These are phyloP conservation scores for Condylura cristata DNA, from an alignment of 2,113 vertebrate species.

Conservation along the genomic window DNA sequence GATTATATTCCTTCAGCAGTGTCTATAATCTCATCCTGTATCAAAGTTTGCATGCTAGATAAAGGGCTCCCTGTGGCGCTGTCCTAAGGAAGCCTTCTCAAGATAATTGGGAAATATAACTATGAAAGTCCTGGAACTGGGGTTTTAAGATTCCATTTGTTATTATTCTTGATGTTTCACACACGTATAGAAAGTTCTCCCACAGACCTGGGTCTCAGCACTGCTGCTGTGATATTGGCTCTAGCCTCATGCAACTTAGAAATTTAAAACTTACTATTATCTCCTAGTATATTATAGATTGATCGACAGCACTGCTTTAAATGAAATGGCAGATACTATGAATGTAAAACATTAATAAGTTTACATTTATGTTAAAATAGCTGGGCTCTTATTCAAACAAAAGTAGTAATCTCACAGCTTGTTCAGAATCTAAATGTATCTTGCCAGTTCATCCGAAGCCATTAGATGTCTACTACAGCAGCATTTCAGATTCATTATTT, in stretches of 20 bases:
- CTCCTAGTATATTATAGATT: neutral
- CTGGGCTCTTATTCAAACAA: neutral
- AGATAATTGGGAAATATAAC: constrained; percentile 67
- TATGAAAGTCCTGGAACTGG: neutral
- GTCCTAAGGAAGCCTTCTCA: constrained; percentile 34
- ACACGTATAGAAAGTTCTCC: constrained; percentile 33
- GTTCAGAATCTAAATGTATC: neutral
- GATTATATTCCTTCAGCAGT: constrained; percentile 50
- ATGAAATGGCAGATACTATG: neutral
- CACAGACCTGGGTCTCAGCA: neutral
- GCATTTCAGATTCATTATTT: neutral
- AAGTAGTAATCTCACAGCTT: neutral
- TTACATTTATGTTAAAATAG: neutral
- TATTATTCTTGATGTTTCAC: constrained; percentile 12
- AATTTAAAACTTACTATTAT: neutral
- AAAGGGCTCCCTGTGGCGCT: constrained; percentile 59
- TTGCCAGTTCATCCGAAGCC: neutral
- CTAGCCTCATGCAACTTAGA: neutral
- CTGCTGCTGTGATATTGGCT: neutral
- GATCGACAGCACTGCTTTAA: neutral
- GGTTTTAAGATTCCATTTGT: constrained; percentile 51
- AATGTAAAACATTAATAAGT: neutral
- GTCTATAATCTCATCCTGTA: constrained; percentile 49
- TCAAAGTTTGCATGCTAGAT: constrained; percentile 65
- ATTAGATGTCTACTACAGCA: neutral